Conservation (phyloP, 2,113 vertebrate species). For the Gobiocypris rarus region DNA sequence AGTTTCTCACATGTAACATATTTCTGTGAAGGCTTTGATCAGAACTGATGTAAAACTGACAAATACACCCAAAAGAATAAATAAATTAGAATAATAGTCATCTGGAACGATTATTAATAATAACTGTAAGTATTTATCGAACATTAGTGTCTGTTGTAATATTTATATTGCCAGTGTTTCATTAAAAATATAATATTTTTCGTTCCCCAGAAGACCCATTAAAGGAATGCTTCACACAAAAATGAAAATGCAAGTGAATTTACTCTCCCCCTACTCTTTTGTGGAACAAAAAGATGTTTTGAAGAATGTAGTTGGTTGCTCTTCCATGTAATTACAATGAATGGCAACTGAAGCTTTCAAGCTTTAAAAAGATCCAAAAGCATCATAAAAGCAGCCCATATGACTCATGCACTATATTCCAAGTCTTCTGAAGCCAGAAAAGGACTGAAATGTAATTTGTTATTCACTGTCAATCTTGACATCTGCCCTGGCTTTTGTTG, state of each 20-base stretch:
- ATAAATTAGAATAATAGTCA: too few species aligned
- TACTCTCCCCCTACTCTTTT: neutral
- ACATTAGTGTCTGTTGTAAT: neutral
- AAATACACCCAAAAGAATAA: neutral
- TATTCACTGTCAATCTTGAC: neutral
- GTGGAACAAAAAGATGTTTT: neutral
- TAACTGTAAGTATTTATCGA: neutral
- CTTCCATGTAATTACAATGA: neutral
- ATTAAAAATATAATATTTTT: neutral
- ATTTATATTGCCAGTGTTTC: neutral
- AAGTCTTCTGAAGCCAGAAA: neutral
- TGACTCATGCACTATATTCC: neutral
- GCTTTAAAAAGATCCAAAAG: neutral
- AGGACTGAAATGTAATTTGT: neutral
- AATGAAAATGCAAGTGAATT: neutral
- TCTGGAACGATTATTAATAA: neutral
- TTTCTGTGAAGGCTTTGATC: conserved; percentile 1
- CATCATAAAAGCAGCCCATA: neutral
- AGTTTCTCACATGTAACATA: neutral
- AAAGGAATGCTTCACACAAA: neutral
- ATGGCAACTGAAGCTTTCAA: neutral
- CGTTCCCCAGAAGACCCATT: neutral
- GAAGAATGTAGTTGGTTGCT: neutral
- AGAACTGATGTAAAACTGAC: neutral
- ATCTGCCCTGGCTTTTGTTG: neutral